phyloP scores from a whole-genome alignment of 2,888 invertebrate species.

The Lycocerus yunnanus region DNA sequence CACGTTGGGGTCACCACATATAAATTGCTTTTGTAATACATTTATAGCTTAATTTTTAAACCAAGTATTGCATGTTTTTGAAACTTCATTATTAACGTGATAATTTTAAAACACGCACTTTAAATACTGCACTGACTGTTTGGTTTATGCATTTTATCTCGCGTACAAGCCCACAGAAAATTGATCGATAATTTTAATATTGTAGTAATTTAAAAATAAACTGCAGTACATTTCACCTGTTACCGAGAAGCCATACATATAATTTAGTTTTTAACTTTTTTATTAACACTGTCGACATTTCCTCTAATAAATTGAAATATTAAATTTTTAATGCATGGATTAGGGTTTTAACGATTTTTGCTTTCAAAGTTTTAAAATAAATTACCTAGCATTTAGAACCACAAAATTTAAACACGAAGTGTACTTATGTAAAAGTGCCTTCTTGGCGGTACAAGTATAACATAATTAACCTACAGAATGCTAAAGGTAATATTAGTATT shows the following conservation, averaged over 20 bases:
- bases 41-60: background rate
- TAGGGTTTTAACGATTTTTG: background rate
- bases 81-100: background rate
- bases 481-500: background rate
- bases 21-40: background rate
- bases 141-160: background rate
- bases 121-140: background rate
- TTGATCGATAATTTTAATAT: background rate
- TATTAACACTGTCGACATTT: background rate
- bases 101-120: background rate
- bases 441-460: background rate
- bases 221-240: background rate
- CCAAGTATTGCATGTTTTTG: background rate
- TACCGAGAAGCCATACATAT: background rate
- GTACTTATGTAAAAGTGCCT: background rate
- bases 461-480: background rate
- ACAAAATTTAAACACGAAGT: background rate
- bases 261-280: background rate
- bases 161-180: background rate
- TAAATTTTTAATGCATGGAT: background rate
- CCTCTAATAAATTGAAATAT: background rate
- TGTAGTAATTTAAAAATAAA: background rate
- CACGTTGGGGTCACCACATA: background rate
- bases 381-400: background rate
- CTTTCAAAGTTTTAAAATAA: background rate